Percentiles rank a stretch among this genome's conserved stretches.
Conservation (phyloP, 2,797 vertebrate genomes). For the Saxicola maurus region DNA sequence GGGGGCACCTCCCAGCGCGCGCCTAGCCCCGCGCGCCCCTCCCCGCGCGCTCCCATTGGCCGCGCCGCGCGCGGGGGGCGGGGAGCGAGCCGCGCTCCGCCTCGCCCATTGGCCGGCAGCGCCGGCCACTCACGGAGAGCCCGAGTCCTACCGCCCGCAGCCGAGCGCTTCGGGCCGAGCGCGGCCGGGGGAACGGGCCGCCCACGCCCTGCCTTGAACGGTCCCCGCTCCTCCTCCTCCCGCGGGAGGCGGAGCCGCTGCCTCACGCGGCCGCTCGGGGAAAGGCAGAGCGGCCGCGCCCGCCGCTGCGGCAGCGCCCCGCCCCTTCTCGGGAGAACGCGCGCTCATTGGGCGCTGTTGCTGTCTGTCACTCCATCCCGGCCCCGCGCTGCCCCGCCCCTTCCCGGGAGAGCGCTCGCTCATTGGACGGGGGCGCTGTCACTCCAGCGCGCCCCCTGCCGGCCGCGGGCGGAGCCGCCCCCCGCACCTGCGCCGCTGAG, state of each 20-base stretch:
- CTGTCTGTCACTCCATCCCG: background rate
- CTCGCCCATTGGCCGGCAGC: background rate
- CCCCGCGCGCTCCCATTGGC: background rate
- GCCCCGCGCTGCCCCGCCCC: background rate
- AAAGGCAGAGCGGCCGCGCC: background rate
- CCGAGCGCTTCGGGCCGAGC: background rate
- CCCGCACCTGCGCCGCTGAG: background rate
- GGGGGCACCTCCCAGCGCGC: background rate
- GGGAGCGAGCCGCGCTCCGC: background rate
- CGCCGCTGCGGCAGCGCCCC: background rate
- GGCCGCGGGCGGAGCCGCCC: accelerated
- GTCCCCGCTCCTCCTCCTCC: background rate
- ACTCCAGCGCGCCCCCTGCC: background rate
- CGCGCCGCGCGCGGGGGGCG: background rate
- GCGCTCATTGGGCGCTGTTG: background rate
- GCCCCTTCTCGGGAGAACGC: accelerated
- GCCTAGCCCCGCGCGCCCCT: background rate
- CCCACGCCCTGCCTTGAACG: background rate
- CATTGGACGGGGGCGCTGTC: background rate
- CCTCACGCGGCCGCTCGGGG: too few species aligned
- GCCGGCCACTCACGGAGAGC: background rate
- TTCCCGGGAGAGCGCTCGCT: accelerated
- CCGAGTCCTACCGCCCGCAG: background rate
- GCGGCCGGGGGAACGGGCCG: accelerated
- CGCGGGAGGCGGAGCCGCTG: background rate